Base-by-base conservation (phyloP, 2,797 vertebrate species). In the Sardinella longiceps region DNA sequence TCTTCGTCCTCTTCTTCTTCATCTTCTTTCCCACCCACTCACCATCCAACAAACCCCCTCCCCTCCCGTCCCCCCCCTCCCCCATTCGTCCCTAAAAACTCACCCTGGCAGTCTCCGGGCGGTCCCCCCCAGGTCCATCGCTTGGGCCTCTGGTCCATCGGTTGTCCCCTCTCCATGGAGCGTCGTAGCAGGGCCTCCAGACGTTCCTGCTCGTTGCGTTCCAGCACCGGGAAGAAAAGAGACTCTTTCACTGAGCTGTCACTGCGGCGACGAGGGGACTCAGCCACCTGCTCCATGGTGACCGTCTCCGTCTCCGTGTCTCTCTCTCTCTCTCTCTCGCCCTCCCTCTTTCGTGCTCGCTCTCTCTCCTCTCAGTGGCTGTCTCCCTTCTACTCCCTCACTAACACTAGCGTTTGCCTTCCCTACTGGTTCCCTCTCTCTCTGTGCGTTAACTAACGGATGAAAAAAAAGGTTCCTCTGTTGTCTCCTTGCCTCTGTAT, bases 121-220 rank as follows among this genome's bases (percentile, higher is more conserved):
- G 93, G 94, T 87, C 95, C 95, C 90, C 95, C 97, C 98, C 97
- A 98, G 0, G 97, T 97, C 97, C 96, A 98, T 37, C 97, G 96
- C 88, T 99, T 99, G 87, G 97, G 96, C 93, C 97, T 96, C 94
- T 97, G 95, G 37, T 99, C 98, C 92, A 96, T 95, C 94, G 91
- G 95, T 87, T 90, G 95, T 81, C 93, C 95, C 89, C 91, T 95
- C 90, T 97, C 97, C 88, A 95, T 89, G 43, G 95, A 95, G 85
- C 97, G 92, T 46, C 96, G 96, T 90, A 99, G 97, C 95, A 99
- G 96, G 48, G 97, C 97, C 94, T 98, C 98, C 93, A 99, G 95
- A 86, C 97, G 95, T 90, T 98, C 98, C 98, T 99, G 95, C 89
- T 95, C 95, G 77, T 96, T 95, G 85, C 95, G 94, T 95, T 95